Conservation (phyloP, 2,888 invertebrate species). For the Agrotis exclamationis region DNA sequence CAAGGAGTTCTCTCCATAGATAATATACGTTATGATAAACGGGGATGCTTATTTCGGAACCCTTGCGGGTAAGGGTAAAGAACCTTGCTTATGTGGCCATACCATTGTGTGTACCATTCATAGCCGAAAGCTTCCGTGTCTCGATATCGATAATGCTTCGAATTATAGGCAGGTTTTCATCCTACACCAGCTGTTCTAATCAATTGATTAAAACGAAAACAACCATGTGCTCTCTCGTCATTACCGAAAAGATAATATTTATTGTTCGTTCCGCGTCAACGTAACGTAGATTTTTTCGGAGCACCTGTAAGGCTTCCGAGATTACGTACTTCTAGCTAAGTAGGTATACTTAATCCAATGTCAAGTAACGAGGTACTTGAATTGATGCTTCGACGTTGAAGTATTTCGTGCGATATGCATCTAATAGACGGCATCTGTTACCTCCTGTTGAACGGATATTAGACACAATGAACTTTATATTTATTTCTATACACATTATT, state of each 20-base stretch:
- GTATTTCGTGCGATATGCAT: background rate
- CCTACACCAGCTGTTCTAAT: conserved; percentile 2
- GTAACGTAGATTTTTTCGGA: conserved; percentile 23
- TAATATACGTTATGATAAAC: background rate
- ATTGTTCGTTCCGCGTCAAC: conserved; percentile 16
- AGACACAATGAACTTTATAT: too few species aligned
- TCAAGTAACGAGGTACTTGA: conserved; percentile 13
- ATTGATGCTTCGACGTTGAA: conserved; percentile 14
- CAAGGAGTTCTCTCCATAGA: background rate
- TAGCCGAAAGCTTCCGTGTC: background rate
- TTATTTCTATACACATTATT: background rate
- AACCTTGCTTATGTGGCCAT: too few species aligned
- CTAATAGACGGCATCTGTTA: background rate
- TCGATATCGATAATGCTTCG: background rate
- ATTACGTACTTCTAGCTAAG: conserved; percentile 40
- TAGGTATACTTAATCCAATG: conserved; percentile 18
- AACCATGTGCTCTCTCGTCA: background rate
- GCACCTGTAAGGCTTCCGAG: conserved; percentile 48
- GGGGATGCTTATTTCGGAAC: background rate
- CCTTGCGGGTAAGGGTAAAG: too few species aligned
- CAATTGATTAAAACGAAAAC: conserved; percentile 20
- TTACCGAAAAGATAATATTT: conserved; percentile 22
- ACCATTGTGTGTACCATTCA: too few species aligned
- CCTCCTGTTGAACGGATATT: background rate
- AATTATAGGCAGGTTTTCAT: background rate